Conservation (phyloP, 2,113 vertebrate genomes). For the Plecturocebus donacophilus region DNA sequence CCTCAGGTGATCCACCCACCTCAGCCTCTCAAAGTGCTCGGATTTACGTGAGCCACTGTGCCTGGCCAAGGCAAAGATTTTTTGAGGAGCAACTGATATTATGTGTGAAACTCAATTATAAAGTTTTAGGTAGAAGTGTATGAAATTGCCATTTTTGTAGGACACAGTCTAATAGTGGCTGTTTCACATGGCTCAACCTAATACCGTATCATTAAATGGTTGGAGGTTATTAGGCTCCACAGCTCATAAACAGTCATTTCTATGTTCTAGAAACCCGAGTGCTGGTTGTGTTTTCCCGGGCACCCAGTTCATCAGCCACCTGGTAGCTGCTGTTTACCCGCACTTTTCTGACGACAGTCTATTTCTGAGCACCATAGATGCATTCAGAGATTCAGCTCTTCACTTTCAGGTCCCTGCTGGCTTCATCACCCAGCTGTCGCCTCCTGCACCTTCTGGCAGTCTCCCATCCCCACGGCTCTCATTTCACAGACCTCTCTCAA, state of each 20-base stretch:
- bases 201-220: not conserved
- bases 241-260: not conserved
- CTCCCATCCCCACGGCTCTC: rapidly evolving
- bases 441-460: not conserved
- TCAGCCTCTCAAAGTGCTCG: not conserved
- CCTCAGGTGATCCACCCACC: not conserved
- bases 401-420: not conserved
- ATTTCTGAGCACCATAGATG: not conserved
- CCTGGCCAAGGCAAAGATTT: not conserved
- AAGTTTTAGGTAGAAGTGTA: not conserved
- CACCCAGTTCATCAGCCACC: not conserved
- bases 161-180: not conserved
- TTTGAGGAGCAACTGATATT: not conserved
- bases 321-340: not conserved
- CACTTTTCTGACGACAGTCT: not conserved
- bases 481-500: not conserved
- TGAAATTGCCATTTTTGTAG: not conserved
- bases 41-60: not conserved
- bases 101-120: not conserved
- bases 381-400: not conserved
- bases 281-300: not conserved
- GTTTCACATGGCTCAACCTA: not conserved
- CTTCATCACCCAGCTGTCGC: too few species aligned
- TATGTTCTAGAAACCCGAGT: not conserved
- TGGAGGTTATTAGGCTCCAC: not conserved